Base-by-base conservation (phyloP, 2,113 vertebrate species). In the Toxostoma redivivum region DNA sequence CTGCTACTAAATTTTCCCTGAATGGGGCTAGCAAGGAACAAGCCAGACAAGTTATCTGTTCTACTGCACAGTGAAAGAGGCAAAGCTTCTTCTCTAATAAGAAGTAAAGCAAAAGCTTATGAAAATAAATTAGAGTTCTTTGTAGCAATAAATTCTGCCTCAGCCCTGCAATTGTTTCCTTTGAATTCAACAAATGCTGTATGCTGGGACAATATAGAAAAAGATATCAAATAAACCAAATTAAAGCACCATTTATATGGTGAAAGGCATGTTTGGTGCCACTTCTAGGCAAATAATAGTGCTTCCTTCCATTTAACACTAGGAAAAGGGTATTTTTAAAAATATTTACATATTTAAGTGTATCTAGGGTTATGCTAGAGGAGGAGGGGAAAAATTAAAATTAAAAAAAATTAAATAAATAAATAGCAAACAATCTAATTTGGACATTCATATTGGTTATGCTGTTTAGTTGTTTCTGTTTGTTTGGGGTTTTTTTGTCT, bases 111-210 rank as follows among this genome's bases (percentile, higher is more conserved):
- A 85, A 89, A 85, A 73, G 5, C 35, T 66, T 83, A 66, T 81
- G 88, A 95, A 94, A 95, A 93, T 71, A 88, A 83, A 82, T 82
- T 42, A 69, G 20, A 57, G 20, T 48, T 74, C 53, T 81, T 69
- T 81, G 31, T 57, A 81, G 58, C 18, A 87, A 50, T 42, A 61
- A 72, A 89, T 56, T 56, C 45, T 94, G 42, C 23, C 25, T 79
- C 47, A 61, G 45, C 15, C 14, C 31, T 38, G 51, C 13, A 91
- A 31, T 16, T 17, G 10, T 66, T 82, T 58, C 30, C 18, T 76
- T 38, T 48, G 21, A 80, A 80, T 54, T 82, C 11, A 77, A 80
- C 79, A 78, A 77, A 65, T 28, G 6, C 15, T 73, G 21, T 31
- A 37, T 76, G 37, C 28, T 50, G 20, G 64, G 31, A n/a, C 66